phyloP scores from a whole-genome alignment of 1,140 invertebrate species.

The Nebria ingens region DNA sequence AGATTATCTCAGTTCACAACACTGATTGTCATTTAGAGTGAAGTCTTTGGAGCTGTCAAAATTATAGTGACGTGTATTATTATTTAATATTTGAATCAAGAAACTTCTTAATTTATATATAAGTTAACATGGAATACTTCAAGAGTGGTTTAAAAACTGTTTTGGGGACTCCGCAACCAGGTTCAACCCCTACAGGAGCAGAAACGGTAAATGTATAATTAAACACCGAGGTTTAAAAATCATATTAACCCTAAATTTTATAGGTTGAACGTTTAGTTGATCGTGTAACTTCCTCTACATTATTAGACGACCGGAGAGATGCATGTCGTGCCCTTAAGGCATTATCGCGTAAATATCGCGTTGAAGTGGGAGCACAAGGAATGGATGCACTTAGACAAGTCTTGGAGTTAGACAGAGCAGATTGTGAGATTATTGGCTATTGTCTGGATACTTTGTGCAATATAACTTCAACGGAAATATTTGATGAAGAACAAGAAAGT shows the following conservation, averaged over 20 bases:
- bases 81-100: not conserved
- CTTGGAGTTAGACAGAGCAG: slow-evolving; percentile 71
- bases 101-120: not conserved
- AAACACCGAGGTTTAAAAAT: no score
- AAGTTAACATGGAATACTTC: slow-evolving; percentile 64
- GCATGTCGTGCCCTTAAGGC: slow-evolving; percentile 91
- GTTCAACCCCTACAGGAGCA: slow-evolving; percentile 60
- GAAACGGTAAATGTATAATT: slow-evolving; percentile 60
- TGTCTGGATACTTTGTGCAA: slow-evolving; percentile 86
- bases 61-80: not conserved
- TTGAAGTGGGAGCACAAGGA: slow-evolving; percentile 92
- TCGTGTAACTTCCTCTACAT: slow-evolving; percentile 79
- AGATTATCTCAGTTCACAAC: no score
- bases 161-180: slow-evolving; percentile 65
- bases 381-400: slow-evolving; percentile 79
- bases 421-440: slow-evolving; percentile 87
- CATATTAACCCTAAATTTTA: slow-evolving; percentile 48
- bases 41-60: no score
- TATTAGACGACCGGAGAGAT: slow-evolving; percentile 91
- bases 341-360: slow-evolving; percentile 81
- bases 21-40: no score
- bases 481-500: slow-evolving; percentile 69
- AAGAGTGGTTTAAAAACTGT: slow-evolving; percentile 83
- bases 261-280: slow-evolving; percentile 90
- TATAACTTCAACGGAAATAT: slow-evolving; percentile 73